Conservation (phyloP, 2,888 invertebrate genomes). For the Athetis lepigone region DNA sequence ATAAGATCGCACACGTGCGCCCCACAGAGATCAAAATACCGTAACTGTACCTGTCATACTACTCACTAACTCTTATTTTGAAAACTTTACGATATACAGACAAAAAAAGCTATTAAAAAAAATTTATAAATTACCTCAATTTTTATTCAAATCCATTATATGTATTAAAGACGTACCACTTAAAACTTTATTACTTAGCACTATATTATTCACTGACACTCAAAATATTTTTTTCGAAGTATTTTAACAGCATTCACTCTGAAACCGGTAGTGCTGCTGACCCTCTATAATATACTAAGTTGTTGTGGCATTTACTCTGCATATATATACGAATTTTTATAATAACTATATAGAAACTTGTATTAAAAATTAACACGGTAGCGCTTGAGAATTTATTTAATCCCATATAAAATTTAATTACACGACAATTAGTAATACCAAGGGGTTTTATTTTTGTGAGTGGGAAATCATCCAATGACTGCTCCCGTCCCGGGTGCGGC, state of each 20-base stretch:
- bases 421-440: too few species aligned
- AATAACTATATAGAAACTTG: not conserved
- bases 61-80: too few species aligned
- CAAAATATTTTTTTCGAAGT: not conserved
- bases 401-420: too few species aligned
- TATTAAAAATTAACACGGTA: not conserved
- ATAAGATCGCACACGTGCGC: too few species aligned
- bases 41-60: too few species aligned
- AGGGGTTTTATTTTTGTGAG: too few species aligned
- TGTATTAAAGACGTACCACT: not conserved
- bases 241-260: not conserved
- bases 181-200: not conserved
- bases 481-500: too few species aligned
- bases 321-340: not conserved
- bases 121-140: not conserved
- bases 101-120: not conserved
- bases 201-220: not conserved
- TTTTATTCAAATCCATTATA: constrained; percentile 7
- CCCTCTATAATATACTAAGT: constrained; percentile 4
- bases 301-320: not conserved
- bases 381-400: too few species aligned
- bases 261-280: not conserved
- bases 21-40: too few species aligned
- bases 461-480: too few species aligned
- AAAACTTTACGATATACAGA: too few species aligned